phyloP scores from a whole-genome alignment of 64 coral and sea anemone species.

The Actinia tenebrosa region DNA sequence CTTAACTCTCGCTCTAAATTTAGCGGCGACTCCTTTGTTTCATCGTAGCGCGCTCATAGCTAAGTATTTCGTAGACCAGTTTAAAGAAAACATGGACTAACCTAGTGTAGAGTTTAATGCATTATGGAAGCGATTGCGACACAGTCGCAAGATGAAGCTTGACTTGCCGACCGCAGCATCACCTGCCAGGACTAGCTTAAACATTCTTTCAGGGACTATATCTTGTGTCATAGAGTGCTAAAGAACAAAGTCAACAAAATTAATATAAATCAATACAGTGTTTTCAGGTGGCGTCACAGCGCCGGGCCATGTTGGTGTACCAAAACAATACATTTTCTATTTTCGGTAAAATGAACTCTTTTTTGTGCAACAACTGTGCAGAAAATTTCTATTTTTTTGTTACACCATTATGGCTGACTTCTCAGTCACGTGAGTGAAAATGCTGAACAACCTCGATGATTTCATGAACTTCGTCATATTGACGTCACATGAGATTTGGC shows the following conservation, averaged over 20 bases:
- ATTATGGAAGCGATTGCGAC: conserved; percentile 87
- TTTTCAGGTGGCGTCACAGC: no score
- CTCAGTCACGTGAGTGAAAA: no score
- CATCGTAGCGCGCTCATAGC: no score
- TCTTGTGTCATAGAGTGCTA: conserved; percentile 40
- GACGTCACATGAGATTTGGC: neutral
- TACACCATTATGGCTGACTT: no score
- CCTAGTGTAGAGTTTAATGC: conserved; percentile 92
- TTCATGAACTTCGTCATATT: neutral
- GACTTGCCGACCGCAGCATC: conserved; percentile 98
- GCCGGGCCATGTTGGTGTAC: no score
- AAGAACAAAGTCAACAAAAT: neutral
- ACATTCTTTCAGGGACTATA: conserved; percentile 81
- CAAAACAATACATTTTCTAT: no score
- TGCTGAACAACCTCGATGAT: no score
- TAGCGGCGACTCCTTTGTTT: no score
- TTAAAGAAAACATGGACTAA: neutral
- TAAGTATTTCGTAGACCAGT: neutral
- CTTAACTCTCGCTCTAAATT: neutral
- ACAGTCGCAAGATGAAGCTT: conserved; percentile 91
- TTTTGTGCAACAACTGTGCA: no score
- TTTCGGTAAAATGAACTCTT: no score
- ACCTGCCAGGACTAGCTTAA: conserved; percentile 87
- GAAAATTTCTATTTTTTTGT: no score
- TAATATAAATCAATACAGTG: neutral